Conservation (phyloP, 2,113 vertebrate genomes). For the Smithornis capensis region DNA sequence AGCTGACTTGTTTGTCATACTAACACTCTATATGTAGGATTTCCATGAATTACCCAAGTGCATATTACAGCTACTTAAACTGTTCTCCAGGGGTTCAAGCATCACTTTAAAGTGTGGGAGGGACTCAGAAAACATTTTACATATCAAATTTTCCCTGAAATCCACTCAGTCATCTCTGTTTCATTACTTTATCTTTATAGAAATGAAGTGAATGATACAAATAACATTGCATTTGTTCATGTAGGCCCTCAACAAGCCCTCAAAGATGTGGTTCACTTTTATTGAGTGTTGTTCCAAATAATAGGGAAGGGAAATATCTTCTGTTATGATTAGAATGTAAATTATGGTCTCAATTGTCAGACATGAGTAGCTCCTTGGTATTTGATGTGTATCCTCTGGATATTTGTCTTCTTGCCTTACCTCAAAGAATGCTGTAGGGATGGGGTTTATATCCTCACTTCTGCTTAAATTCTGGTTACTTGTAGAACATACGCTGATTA, state of each 20-base stretch:
- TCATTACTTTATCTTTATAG: background rate
- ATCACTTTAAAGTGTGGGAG: background rate
- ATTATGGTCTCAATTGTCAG: background rate
- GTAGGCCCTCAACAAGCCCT: background rate
- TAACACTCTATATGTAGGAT: background rate
- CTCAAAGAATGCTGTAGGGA: background rate
- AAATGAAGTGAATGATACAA: background rate
- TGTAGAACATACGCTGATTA: background rate
- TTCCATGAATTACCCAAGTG: constrained; percentile 18
- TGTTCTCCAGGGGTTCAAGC: background rate
- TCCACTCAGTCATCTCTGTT: background rate
- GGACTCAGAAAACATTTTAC: background rate
- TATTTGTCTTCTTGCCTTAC: background rate
- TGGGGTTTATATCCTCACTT: background rate
- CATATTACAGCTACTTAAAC: background rate
- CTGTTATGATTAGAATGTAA: background rate
- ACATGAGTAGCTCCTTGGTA: background rate
- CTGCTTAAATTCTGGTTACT: background rate
- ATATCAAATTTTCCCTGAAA: background rate
- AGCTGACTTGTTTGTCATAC: background rate
- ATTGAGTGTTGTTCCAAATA: background rate
- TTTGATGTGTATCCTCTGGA: background rate
- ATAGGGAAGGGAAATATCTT: background rate
- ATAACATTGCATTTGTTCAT: background rate
- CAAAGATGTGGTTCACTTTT: background rate